Base-by-base conservation (phyloP, 2,113 vertebrate species). In the Odocoileus hemionus region DNA sequence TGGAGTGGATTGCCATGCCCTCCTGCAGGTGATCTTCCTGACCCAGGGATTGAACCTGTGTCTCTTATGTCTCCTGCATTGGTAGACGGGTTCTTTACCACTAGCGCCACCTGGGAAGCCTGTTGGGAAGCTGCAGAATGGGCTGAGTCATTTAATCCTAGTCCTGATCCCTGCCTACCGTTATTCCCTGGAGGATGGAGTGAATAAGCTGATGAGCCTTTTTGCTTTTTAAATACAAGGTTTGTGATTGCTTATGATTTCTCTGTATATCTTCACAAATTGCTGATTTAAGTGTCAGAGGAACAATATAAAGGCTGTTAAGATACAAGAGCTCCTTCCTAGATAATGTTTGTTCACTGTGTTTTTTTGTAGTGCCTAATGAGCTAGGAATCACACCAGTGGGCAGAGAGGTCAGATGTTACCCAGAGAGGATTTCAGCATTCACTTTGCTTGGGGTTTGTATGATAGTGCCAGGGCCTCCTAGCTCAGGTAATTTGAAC, bases 321-420 rank as follows among this genome's bases (percentile, higher is more conserved):
- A 76, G 92, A 57, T 45, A 43, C 6, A 88, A 47, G 36, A 54
- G 47, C 57, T 25, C 67, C 83, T 89, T 91, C 74, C 67, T 95
- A 70, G 79, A 43, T 83, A 61, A 86, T 43, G 5, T 92, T 80
- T 83, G 91, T 76, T 79, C 58, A 47, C 74, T 9, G 19, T 91
- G 79, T 47, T 67, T 96, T 84, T 89, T 95, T 95, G 33, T 64
- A 94, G 89, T 95, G 64, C 17, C 1, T 70, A 96, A 50, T 95
- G 93, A 95, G 86, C 80, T 92, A 92, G 96, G 33, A 89, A 85
- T 95, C 89, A 86, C 58, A 19, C 67, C 89, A 78, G 47, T 96
- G 93, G 70, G 88, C 96, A 96, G 85, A 97, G 96, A 92, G 92
- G 92, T 93, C 94, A 96, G 92, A 60, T 92, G 57, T 94, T 76